Evolutionary conservation across 2,797 vertebrate species (phyloP), one percentile per base, ranked within the genome.

Genomic region (Cyprinella venusta): DNA sequence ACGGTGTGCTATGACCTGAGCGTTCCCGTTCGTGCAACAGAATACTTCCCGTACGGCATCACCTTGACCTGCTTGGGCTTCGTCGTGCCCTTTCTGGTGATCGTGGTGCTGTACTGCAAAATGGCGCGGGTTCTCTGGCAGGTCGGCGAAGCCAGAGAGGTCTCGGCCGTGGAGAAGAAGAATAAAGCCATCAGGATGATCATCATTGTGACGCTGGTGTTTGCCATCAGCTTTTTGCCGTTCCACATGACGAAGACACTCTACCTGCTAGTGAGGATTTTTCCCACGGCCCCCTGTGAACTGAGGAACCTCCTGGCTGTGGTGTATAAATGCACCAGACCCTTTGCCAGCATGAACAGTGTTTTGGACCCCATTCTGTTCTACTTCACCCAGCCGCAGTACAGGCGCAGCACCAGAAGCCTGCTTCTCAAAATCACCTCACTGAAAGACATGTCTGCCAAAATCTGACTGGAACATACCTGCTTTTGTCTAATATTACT

Each of bases 261-360:
- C 87, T 99, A 99, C 90, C 92, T 99, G 90, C 91, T 96, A 0
- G 91, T 97, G 33, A 96, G 98, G 0, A 94, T 96, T 0, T 87
- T 94, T 0, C 89, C 92, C 0, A 0, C 1, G 0, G 84, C 92
- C 1, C 87, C 95, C 16, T 99, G 98, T 80, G 77, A 91, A 0
- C 80, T 89, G 0, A 90, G 95, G 15, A 96, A 99, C 92, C 80
- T 96, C 0, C 97, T 99, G 0, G 95, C 98, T 0, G 94, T 97
- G 0, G 91, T 97, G 83, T 99, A 99, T 86, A 99, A 99, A 89
- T 93, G 96, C 92, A 99, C 96, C 0, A 90, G 98, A 84, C 97
- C 97, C 0, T 98, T 99, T 0, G 98, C 98, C 90, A 99, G 97
- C 87, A 96, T 96, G 95, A 99, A 99, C 93, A 98, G 97, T 0